Base-by-base conservation (phyloP, 2,888 invertebrate species). In the Strigamia transsilvanica region DNA sequence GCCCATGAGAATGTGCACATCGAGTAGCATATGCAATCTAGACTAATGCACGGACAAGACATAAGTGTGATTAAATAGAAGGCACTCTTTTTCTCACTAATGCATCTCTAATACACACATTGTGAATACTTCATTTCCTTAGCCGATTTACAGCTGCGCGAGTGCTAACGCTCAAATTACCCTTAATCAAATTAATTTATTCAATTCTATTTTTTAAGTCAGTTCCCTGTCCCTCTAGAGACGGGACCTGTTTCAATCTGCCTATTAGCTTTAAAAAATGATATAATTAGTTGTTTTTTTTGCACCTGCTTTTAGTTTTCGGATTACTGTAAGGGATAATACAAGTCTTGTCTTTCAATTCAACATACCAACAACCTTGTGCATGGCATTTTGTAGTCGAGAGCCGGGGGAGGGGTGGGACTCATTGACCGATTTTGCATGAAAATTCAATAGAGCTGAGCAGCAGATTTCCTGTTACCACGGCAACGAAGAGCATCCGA, bases 401-500 rank as follows among this genome's bases (percentile, higher is more conserved):
- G 73, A 15, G 73, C 32, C 7, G n/a, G 56, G 51, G 73, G 32
- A 32, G 73, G 32, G 73, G 32, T 73, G 73, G 32, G 73, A 73
- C 73, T 73, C 73, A 73, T 73, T 73, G 73, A 73, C 73, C 73
- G 73, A 27, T 73, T 73, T 73, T 73, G 73, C 73, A 73, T 73
- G 73, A 73, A 73, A 73, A 73, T 73, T 73, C 73, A 73, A 73
- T 73, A 27, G 73, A 73, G 73, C 73, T 32, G 73, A 73, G 73
- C 23, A 73, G 73, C 73, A 73, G 73, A 73, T 73, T 73, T 73
- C 73, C 73, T 73, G 73, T 73, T 73, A 73, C 73, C 73, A 73
- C 73, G 73, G 73, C 73, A 73, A 73, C 73, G 73, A 32, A 73
- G 73, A 73, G 73, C 73, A 73, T 73, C 73, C 73, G 73, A 73